A percentile compares a stretch with the other conserved stretches of the same genome.
These are phyloP conservation scores for Heliconius erato DNA, from an alignment of 2,888 invertebrate species.

Conservation along the genomic window DNA sequence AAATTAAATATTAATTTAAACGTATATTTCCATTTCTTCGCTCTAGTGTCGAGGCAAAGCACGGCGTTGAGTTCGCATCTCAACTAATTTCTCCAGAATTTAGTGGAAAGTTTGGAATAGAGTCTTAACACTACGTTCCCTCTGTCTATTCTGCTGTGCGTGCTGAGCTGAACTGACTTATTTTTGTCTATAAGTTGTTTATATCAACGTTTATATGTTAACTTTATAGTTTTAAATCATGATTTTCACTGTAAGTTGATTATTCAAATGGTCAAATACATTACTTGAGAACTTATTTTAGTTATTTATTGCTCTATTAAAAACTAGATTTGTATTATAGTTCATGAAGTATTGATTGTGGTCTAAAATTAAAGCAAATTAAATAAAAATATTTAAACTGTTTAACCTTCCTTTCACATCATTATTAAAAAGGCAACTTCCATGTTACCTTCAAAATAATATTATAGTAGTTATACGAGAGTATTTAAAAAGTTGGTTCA, in stretches of 20 bases:
- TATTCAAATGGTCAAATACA: too few species aligned
- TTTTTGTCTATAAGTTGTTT: not conserved
- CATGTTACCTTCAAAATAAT: constrained; percentile 12
- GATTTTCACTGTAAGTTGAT: not conserved
- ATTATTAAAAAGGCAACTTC: constrained; percentile 28
- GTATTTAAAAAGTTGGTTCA: not conserved
- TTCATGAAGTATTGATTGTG: constrained; percentile 21
- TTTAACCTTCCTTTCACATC: constrained; percentile 66
- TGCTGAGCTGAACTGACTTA: not conserved
- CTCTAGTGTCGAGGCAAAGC: too few species aligned
- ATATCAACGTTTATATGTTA: not conserved
- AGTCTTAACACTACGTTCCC: too few species aligned
- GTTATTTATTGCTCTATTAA: not conserved
- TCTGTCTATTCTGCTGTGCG: too few species aligned
- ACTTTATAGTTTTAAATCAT: too few species aligned
- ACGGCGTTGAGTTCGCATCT: too few species aligned
- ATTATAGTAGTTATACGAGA: not conserved
- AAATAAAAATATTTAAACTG: constrained; percentile 46
- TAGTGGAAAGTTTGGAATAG: too few species aligned
- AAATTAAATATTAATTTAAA: too few species aligned
- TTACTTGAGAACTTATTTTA: not conserved
- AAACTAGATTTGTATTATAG: not conserved
- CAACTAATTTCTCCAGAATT: too few species aligned
- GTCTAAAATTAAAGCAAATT: constrained; percentile 41
- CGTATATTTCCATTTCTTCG: too few species aligned